Base-by-base conservation (phyloP, 2,797 vertebrate species). In the Coregonus ussuriensis region DNA sequence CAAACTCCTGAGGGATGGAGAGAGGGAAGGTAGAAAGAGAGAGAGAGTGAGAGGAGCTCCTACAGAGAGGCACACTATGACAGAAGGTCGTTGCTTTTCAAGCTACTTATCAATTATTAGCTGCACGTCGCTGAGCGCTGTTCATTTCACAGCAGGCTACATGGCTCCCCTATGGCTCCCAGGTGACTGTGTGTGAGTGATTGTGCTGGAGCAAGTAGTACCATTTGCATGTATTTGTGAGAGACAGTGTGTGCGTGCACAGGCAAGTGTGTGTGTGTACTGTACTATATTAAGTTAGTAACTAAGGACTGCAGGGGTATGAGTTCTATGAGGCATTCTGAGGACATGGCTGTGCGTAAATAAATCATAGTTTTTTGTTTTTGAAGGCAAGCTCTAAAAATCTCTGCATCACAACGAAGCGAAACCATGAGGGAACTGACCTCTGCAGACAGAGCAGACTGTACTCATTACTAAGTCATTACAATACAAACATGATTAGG, bases 1-100 rank as follows among this genome's bases (percentile, higher is more conserved):
- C 98, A 83, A 99, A 98, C 88, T 99, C 97, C 98, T 99, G 76
- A 1, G 80, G 70, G 65, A 72, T 7, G 56, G 51, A 78, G 33
- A 59, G 33, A 74, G 31, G 52, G 16, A n/a, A 35, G 16, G 13
- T 6, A 62, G 14, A 59, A 63, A 53, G 69, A 52, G 41, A 25
- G 25, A 25, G 25, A 29, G 25, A 13, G 41, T 47, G 41, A 47
- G 66, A 80, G 4, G 70, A 53, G 69, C 59, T 56, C 79, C 76
- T 81, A 70, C 81, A 86, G 29, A 33, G 51, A 41, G 1, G 66
- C 78, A 78, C 41, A 47, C 69, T n/a, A 56, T 66, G 66, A 78
- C 9, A 80, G 62, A 77, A 81, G 78, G 52, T 74, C 59, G 66
- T 78, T 73, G 56, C 76, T 78, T 78, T 82, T 79, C 76, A 77